These are phyloP conservation scores for Euura lappo DNA, from an alignment of 1,140 invertebrate genomes.

Conservation along the genomic window DNA sequence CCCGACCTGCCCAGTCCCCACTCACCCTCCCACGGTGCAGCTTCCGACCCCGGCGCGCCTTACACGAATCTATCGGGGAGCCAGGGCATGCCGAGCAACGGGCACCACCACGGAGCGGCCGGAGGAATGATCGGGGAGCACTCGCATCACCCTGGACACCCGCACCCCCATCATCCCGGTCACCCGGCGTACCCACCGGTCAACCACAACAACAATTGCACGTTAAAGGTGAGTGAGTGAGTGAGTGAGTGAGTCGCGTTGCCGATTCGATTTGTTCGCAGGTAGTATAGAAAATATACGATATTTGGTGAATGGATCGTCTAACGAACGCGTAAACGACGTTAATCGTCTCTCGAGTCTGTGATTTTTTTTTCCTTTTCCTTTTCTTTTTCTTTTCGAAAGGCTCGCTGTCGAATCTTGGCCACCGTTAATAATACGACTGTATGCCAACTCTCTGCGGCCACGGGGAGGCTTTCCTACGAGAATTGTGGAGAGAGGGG, in stretches of 20 bases:
- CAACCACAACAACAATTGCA: slow-evolving; percentile 61
- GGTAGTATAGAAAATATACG: no score
- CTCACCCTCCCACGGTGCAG: slow-evolving; percentile 44
- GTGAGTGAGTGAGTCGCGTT: slow-evolving; percentile 31
- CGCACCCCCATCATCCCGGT: slow-evolving; percentile 53
- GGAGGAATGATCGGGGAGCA: slow-evolving; percentile 52
- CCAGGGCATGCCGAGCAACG: slow-evolving; percentile 53
- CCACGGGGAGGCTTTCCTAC: neutral
- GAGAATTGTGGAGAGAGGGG: slow-evolving; percentile 15
- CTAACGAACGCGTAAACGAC: neutral
- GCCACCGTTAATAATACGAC: no score
- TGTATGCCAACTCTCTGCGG: no score
- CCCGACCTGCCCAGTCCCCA: slow-evolving; percentile 54
- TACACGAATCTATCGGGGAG: slow-evolving; percentile 46
- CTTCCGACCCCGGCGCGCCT: slow-evolving; percentile 42
- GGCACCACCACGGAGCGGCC: slow-evolving; percentile 48
- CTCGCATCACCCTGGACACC: slow-evolving; percentile 52
- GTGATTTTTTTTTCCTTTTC: no score
- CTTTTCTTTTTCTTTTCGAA: no score
- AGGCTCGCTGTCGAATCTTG: no score
- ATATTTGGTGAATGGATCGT: neutral
- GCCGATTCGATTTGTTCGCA: neutral
- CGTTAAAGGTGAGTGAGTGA: slow-evolving; percentile 50
- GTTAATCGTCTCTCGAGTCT: neutral
- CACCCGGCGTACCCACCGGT: slow-evolving; percentile 55